A percentile compares a stretch with the other conserved stretches of the same genome.
phyloP scores from a whole-genome alignment of 2,797 vertebrate species.

The Anisognathus igniventris region DNA sequence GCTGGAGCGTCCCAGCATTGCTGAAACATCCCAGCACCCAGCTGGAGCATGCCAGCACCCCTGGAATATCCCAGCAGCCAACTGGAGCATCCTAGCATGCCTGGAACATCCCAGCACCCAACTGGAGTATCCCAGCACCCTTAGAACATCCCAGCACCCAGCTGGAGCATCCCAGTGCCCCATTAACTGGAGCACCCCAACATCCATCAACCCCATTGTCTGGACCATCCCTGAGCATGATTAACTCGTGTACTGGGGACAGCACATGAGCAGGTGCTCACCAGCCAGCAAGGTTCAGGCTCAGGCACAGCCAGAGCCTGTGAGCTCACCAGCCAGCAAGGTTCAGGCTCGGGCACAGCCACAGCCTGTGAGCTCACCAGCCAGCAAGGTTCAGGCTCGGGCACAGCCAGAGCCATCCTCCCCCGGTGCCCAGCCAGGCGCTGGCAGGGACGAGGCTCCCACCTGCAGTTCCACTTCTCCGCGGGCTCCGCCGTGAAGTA shows the following conservation, averaged over 20 bases:
- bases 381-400: rapidly evolving
- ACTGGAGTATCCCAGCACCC: neutral
- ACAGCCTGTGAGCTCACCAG: no score
- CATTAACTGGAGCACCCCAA: no score
- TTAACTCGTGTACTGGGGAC: rapidly evolving
- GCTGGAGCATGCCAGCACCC: no score
- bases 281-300: neutral
- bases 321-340: neutral
- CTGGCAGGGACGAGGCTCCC: neutral
- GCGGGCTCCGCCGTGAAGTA: constrained; percentile 60
- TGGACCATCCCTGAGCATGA: neutral
- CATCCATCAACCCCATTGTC: neutral
- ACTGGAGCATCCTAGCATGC: neutral
- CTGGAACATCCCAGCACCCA: neutral
- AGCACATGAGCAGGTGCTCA: rapidly evolving
- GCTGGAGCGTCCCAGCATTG: rapidly evolving
- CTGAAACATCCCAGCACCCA: no score
- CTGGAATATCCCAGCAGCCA: no score
- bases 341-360: no score
- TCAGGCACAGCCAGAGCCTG: no score
- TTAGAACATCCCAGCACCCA: neutral
- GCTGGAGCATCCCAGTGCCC: neutral
- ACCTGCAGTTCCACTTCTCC: constrained; percentile 71
- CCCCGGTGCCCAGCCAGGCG: neutral
- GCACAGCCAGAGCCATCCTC: neutral